A percentile compares a stretch with the other conserved stretches of the same genome.
Evolutionary conservation across 2,888 invertebrate genomes (phyloP).

Genomic region (Caenorhabditis afra): DNA sequence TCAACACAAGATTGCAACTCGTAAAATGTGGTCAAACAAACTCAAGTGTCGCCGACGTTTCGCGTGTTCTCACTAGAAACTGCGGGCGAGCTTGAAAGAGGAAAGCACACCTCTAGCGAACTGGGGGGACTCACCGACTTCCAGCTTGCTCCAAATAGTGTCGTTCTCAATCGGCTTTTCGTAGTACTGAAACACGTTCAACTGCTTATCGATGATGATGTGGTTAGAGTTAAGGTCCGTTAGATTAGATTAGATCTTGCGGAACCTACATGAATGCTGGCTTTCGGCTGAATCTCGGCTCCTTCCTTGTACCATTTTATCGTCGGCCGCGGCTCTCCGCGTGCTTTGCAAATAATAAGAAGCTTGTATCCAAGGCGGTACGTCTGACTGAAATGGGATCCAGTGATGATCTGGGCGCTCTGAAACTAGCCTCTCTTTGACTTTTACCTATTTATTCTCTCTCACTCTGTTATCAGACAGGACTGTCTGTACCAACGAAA

Average conservation of each 20-base stretch:
- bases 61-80: neutral
- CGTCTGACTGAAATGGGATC: slow-evolving; percentile 78
- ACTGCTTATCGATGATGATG: no score
- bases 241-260: no score
- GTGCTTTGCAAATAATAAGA: slow-evolving; percentile 92
- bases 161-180: slow-evolving; percentile 76
- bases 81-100: neutral
- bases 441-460: slow-evolving; percentile 7
- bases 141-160: slow-evolving; percentile 79
- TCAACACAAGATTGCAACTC: slow-evolving; percentile 9
- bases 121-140: slow-evolving; percentile 68
- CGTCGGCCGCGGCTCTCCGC: slow-evolving; percentile 91
- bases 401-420: slow-evolving; percentile 80
- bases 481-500: slow-evolving; percentile 76
- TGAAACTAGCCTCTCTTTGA: slow-evolving; percentile 39
- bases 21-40: slow-evolving; percentile 14
- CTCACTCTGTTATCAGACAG: slow-evolving; percentile 78
- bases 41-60: slow-evolving; percentile 1
- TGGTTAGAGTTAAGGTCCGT: no score
- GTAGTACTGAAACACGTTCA: slow-evolving; percentile 73
- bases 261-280: slow-evolving; percentile 77
- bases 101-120: neutral
- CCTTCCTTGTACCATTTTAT: slow-evolving; percentile 97
- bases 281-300: slow-evolving; percentile 87
- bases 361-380: slow-evolving; percentile 91